Conservation (phyloP, 2,113 vertebrate species). For the Podocnemis expansa region DNA sequence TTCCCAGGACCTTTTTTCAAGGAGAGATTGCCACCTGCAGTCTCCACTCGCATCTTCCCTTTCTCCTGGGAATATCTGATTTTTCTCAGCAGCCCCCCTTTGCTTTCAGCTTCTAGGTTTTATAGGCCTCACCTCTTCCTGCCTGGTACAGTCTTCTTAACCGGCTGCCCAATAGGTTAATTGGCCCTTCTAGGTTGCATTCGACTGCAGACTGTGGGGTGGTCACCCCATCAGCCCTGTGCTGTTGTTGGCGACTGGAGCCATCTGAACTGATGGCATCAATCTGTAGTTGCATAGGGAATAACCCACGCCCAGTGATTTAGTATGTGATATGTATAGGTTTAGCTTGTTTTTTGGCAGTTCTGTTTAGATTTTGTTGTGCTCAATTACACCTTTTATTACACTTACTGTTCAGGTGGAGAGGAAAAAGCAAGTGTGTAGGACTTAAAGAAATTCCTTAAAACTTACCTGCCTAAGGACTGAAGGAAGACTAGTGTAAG, state of each 20-base stretch:
- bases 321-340: neutral
- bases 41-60: no score
- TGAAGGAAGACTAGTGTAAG: neutral
- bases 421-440: neutral
- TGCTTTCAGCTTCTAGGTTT: no score
- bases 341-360: neutral
- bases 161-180: no score
- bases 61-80: no score
- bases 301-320: neutral
- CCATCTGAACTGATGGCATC: neutral
- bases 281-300: neutral
- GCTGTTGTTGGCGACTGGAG: neutral
- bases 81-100: no score
- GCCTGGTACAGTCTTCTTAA: no score
- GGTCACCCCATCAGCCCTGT: neutral
- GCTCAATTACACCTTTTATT: neutral
- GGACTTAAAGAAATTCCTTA: neutral
- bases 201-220: no score
- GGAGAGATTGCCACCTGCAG: no score
- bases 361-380: neutral
- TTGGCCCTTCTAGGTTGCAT: no score
- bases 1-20: no score
- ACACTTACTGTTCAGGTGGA: neutral
- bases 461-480: neutral
- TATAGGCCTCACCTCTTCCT: no score